A percentile compares a stretch with the other conserved stretches of the same genome.
Conservation (phyloP, 2,888 invertebrate genomes). For the Junonia oenone region DNA sequence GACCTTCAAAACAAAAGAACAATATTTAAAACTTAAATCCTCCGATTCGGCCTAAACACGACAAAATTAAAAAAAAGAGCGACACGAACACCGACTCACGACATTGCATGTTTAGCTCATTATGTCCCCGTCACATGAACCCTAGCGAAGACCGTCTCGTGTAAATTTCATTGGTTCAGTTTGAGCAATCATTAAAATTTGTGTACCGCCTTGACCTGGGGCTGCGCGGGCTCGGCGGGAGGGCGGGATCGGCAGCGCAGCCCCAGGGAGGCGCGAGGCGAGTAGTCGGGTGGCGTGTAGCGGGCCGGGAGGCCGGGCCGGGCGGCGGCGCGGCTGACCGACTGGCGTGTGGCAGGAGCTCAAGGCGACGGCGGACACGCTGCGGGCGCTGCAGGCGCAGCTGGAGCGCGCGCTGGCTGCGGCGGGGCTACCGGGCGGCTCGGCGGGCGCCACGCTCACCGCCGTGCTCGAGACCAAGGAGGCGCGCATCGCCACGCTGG, state of each 20-base stretch:
- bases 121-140: constrained; percentile 71
- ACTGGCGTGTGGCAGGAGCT: constrained; percentile 83
- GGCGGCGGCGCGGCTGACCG: constrained; percentile 62
- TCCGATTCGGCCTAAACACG: constrained; percentile 61
- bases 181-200: constrained; percentile 49
- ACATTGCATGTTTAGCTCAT: constrained; percentile 79
- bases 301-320: constrained; percentile 48
- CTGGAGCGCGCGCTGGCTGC: constrained; percentile 86
- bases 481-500: constrained; percentile 91
- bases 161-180: constrained; percentile 61
- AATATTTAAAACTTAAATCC: constrained; percentile 38
- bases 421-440: constrained; percentile 79
- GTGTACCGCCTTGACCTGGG: constrained; percentile 58
- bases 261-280: constrained; percentile 49
- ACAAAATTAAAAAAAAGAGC: constrained; percentile 40
- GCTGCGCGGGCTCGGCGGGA: constrained; percentile 50
- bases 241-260: constrained; percentile 36
- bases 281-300: constrained; percentile 44
- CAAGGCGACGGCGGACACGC: constrained; percentile 90
- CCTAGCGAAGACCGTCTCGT: constrained; percentile 72
- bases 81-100: constrained; percentile 70
- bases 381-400: constrained; percentile 89
- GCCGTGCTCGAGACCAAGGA: constrained; percentile 92
- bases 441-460: constrained; percentile 83
- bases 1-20: constrained; percentile 41